These are phyloP conservation scores for Lophius americanus DNA, from an alignment of 2,797 vertebrate genomes.

Conservation along the genomic window DNA sequence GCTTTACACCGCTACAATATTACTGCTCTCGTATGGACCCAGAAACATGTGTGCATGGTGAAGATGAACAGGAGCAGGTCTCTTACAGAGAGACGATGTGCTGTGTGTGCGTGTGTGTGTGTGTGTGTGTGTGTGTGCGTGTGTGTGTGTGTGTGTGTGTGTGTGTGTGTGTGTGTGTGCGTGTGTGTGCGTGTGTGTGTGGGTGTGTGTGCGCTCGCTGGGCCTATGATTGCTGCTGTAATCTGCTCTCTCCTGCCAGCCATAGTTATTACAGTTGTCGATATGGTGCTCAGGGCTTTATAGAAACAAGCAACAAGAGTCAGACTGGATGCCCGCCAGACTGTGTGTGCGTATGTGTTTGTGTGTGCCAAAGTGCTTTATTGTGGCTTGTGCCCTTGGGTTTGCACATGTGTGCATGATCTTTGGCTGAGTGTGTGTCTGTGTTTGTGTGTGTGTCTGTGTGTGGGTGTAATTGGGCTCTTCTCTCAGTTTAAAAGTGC, in stretches of 20 bases:
- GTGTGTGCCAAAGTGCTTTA: constrained; percentile 34
- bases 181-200: constrained; percentile 23
- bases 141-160: constrained; percentile 14
- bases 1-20: constrained; percentile 40
- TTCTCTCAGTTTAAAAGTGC: constrained; percentile 66
- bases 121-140: neutral
- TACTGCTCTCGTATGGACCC: constrained; percentile 35
- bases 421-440: constrained; percentile 23
- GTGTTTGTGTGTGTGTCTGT: neutral
- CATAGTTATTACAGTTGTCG: constrained; percentile 81
- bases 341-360: constrained; percentile 34
- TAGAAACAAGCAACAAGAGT: constrained; percentile 74
- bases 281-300: constrained; percentile 76
- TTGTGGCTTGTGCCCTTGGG: constrained; percentile 48
- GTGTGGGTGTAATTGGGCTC: constrained; percentile 63
- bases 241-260: constrained; percentile 77
- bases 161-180: constrained; percentile 6
- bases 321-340: constrained; percentile 68
- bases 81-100: constrained; percentile 16
- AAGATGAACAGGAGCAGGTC: constrained; percentile 29
- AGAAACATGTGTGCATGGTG: constrained; percentile 26
- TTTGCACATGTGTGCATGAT: constrained; percentile 38
- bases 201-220: no score
- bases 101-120: constrained; percentile 9
- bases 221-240: constrained; percentile 67